These are phyloP conservation scores for Dorcus parallelipipedus DNA, from an alignment of 2,888 invertebrate genomes.

Conservation along the genomic window DNA sequence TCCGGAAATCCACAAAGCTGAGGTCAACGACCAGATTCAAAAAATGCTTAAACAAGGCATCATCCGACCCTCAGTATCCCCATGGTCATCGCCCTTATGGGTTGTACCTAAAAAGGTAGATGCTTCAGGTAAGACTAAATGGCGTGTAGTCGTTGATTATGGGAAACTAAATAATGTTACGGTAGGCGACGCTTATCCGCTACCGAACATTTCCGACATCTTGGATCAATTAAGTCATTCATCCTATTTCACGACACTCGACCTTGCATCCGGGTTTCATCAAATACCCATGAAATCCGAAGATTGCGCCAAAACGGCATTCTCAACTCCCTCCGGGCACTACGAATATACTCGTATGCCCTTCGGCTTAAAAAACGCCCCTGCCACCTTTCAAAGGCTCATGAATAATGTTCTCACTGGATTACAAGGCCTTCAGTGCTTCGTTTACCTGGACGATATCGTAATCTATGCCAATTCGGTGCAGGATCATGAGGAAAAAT, in stretches of 20 bases:
- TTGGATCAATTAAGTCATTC: slow-evolving; percentile 23
- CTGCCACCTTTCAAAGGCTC: slow-evolving; percentile 22
- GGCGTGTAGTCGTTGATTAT: slow-evolving; percentile 15
- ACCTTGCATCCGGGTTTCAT: slow-evolving; percentile 25
- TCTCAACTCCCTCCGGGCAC: slow-evolving; percentile 22
- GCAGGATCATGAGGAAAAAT: slow-evolving; percentile 20
- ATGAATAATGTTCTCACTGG: too few relatives aligned
- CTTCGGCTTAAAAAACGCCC: too few relatives aligned
- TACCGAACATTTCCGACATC: slow-evolving; percentile 25
- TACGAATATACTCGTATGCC: too few relatives aligned
- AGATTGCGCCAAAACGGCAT: too few relatives aligned
- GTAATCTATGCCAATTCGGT: too few relatives aligned
- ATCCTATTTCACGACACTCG: slow-evolving; percentile 24
- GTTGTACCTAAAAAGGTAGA: slow-evolving; percentile 20
- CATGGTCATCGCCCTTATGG: neutral
- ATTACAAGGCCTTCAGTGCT: too few relatives aligned
- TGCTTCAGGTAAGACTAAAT: slow-evolving; percentile 10
- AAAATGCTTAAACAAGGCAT: neutral
- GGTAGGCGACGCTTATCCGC: slow-evolving; percentile 20
- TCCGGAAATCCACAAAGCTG: neutral
- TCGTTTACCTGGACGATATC: too few relatives aligned
- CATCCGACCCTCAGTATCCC: neutral
- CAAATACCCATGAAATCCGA: slow-evolving; percentile 11
- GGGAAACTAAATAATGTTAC: slow-evolving; percentile 19
- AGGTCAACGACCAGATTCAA: neutral